Conservation (phyloP, 2,113 vertebrate species). For the Nibea albiflora region DNA sequence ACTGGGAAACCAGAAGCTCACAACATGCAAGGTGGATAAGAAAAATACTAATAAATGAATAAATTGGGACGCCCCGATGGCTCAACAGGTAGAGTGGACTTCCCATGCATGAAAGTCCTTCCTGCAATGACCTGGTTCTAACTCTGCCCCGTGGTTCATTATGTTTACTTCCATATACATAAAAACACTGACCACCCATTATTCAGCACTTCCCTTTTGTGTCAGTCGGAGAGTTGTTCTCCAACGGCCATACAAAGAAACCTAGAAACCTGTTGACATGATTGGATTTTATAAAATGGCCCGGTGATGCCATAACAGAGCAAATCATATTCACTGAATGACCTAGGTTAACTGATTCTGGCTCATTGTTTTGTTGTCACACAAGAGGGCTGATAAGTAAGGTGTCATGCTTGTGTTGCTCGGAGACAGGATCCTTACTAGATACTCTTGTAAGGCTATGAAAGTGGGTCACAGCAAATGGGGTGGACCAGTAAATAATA, state of each 20-base stretch:
- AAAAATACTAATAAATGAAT: no score
- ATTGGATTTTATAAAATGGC: background rate
- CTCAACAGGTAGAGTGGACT: no score
- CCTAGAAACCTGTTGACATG: background rate
- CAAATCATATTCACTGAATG: background rate
- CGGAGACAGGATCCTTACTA: background rate
- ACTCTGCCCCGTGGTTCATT: no score
- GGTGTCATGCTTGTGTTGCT: background rate
- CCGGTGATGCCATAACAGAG: background rate
- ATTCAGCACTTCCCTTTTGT: background rate
- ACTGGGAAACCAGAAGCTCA: no score
- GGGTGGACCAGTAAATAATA: background rate
- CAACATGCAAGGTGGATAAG: no score
- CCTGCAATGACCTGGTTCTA: no score
- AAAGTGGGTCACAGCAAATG: constrained; percentile 35
- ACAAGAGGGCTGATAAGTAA: background rate
- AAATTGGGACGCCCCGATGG: no score
- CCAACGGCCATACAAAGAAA: background rate
- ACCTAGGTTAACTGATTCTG: background rate
- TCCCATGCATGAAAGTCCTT: no score
- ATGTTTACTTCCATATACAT: background rate
- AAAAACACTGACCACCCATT: no score
- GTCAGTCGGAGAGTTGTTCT: background rate
- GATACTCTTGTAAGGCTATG: background rate
- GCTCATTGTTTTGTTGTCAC: background rate